phyloP scores from a whole-genome alignment of 2,797 vertebrate species.

The Paramormyrops hopkinsi region DNA sequence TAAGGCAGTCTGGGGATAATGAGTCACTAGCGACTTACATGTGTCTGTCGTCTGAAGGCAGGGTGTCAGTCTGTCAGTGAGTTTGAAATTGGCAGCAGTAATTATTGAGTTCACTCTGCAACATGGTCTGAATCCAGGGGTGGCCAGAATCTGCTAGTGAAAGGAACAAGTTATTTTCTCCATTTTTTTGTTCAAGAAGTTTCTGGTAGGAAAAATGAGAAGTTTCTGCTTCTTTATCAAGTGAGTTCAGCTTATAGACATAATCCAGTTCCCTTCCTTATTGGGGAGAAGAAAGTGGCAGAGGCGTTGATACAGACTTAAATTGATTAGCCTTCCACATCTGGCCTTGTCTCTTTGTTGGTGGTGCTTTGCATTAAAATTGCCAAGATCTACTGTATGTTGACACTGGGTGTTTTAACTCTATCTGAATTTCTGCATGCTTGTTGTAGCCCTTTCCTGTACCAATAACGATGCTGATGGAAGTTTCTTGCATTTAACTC shows the following conservation, averaged over 20 bases:
- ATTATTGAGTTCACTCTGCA: conserved; percentile 1
- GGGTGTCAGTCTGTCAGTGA: not conserved
- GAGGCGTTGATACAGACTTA: not conserved
- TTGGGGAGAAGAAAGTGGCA: not conserved
- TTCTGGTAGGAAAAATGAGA: not conserved
- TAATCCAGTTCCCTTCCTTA: not conserved
- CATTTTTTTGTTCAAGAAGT: not conserved
- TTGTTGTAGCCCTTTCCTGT: not conserved
- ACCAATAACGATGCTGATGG: not conserved
- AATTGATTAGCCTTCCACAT: not conserved
- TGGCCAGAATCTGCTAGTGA: not conserved
- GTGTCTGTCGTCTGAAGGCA: not conserved
- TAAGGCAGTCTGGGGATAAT: not conserved
- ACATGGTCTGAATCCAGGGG: not conserved
- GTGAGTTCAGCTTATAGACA: not conserved
- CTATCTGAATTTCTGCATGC: not conserved
- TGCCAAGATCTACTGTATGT: not conserved
- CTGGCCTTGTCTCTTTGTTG: not conserved
- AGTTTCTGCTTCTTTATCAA: conserved; percentile 1
- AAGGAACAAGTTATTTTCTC: not conserved
- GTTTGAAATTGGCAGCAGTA: not conserved
- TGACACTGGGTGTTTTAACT: not conserved
- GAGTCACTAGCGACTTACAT: not conserved
- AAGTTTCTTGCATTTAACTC: not conserved
- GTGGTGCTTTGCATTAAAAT: not conserved